These are phyloP conservation scores for Crypturellus undulatus DNA, from an alignment of 2,113 vertebrate genomes.

Conservation along the genomic window DNA sequence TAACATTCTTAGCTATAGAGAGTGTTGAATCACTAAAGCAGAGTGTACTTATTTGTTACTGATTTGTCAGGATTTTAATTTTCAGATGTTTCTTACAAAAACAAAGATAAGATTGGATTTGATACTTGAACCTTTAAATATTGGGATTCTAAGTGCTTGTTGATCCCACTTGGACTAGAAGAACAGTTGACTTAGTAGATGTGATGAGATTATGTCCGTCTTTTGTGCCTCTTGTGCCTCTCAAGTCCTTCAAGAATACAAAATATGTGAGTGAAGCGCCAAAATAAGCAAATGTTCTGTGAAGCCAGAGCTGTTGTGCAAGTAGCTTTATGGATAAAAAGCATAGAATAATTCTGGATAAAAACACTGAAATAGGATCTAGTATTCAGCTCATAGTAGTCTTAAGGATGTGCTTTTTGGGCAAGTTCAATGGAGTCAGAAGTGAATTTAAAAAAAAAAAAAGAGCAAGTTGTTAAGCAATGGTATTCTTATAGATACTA, in stretches of 20 bases:
- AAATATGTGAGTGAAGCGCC: neutral
- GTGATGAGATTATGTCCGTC: neutral
- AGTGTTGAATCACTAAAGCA: neutral
- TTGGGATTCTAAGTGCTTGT: neutral
- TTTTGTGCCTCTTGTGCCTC: neutral
- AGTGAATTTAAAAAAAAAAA: neutral
- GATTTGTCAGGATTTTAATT: neutral
- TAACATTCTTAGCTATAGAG: neutral
- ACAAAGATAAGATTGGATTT: neutral
- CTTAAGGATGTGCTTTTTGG: neutral
- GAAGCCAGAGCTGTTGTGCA: neutral
- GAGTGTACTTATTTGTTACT: neutral
- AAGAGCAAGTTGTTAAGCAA: too few species aligned
- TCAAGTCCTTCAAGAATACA: neutral
- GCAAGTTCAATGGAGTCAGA: too few species aligned
- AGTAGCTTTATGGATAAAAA: neutral
- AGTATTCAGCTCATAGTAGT: neutral
- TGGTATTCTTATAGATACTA: too few species aligned
- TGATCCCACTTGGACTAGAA: neutral
- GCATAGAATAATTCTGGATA: neutral
- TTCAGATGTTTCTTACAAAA: neutral
- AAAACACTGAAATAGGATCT: neutral
- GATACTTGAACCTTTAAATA: neutral
- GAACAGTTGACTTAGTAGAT: neutral
- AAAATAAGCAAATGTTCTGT: neutral